Conservation (phyloP, 1,140 invertebrate genomes). For the Heterodera schachtii region DNA sequence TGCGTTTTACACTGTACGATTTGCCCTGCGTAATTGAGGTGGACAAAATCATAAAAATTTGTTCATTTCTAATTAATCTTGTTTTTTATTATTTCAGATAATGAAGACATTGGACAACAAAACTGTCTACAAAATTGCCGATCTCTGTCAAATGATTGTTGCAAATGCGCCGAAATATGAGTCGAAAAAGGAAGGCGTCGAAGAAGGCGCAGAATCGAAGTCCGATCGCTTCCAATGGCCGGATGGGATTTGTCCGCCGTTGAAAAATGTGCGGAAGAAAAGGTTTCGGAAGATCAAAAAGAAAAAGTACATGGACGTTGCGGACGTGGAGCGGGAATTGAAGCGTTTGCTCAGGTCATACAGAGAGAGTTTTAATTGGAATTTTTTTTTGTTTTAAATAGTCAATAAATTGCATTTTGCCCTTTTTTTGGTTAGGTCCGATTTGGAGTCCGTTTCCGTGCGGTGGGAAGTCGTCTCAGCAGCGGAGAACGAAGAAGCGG, state of each 20-base stretch:
- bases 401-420: no score
- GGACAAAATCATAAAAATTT: not conserved
- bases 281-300: conserved; percentile 64
- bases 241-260: conserved; percentile 58
- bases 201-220: conserved; percentile 26
- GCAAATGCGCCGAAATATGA: conserved; percentile 38
- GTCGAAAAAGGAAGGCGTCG: conserved; percentile 21
- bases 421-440: conserved; percentile 46
- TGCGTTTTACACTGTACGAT: conserved; percentile 57
- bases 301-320: conserved; percentile 64
- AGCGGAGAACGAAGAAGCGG: conserved; percentile 39
- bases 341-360: conserved; percentile 56
- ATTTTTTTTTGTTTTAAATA: conserved; percentile 19
- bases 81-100: conserved; percentile 42
- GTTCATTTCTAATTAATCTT: conserved; percentile 27
- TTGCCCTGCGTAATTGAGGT: conserved; percentile 61
- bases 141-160: conserved; percentile 59
- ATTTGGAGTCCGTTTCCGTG: conserved; percentile 56
- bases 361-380: conserved; percentile 10
- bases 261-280: conserved; percentile 55
- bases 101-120: conserved; percentile 62
- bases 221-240: conserved; percentile 53
- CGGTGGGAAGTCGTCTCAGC: conserved; percentile 57
- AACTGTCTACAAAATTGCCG: conserved; percentile 60
- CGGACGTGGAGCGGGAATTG: conserved; percentile 60